Evolutionary conservation across 2,888 invertebrate genomes (phyloP).

Genomic region (Vanessa cardui): DNA sequence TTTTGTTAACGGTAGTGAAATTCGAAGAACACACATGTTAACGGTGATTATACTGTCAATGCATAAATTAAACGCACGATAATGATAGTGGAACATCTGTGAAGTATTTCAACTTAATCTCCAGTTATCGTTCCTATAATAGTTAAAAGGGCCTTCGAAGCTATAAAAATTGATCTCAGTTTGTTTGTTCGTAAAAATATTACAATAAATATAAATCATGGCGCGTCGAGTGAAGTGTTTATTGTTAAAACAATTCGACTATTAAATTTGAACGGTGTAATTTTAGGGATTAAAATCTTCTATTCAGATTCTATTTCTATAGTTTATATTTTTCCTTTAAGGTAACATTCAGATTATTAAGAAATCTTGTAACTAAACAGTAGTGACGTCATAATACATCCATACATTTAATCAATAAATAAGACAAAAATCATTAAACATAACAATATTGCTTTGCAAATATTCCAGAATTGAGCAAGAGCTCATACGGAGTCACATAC

Average conservation of each 20-base stretch:
- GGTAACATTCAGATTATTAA: too few species aligned
- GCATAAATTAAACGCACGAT: slow-evolving; percentile 64
- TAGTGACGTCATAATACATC: too few species aligned
- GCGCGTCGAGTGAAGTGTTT: not conserved
- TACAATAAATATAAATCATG: not conserved
- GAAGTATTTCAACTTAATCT: slow-evolving; percentile 59
- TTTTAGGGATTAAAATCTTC: not conserved
- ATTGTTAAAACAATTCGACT: not conserved
- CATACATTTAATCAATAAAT: too few species aligned
- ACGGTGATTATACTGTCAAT: slow-evolving; percentile 39
- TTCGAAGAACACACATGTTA: slow-evolving; percentile 33
- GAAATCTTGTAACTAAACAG: too few species aligned
- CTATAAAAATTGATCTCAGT: slow-evolving; percentile 36
- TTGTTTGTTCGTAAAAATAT: slow-evolving; percentile 22
- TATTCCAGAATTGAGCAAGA: too few species aligned
- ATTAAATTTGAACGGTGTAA: not conserved
- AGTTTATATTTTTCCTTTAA: too few species aligned
- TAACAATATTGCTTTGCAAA: too few species aligned
- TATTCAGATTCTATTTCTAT: not conserved
- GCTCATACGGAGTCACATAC: too few species aligned
- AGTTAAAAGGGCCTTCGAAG: slow-evolving; percentile 28
- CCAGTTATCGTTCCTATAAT: slow-evolving; percentile 28
- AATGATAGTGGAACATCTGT: slow-evolving; percentile 70
- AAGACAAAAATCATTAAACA: too few species aligned
- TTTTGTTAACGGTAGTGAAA: slow-evolving; percentile 28